Evolutionary conservation across 2,797 vertebrate genomes (phyloP), one percentile per base, ranked within the genome.

Genomic region (Peromyscus nudipes): DNA sequence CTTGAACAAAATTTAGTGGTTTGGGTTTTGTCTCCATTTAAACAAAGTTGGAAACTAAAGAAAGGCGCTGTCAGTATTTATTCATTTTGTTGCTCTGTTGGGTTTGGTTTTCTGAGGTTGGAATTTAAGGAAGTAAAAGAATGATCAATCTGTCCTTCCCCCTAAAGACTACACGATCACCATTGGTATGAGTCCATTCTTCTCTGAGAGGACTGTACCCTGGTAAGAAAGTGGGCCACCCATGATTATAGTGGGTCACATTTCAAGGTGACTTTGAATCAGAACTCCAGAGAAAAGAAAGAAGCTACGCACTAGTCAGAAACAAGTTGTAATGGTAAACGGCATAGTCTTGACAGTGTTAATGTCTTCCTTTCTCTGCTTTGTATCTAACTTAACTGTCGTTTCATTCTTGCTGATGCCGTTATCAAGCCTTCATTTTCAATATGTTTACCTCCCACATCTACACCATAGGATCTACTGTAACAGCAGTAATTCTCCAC

Each of bases 311-410:
- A 49, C n/a, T 69, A 91, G 55, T 84, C 76, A 85, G 62, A 88
- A 71, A 65, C 49, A 84, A 67, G 8, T 29, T 34, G 4, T 91
- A 94, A 95, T 83, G 89, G 43, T 0, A 2, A 86, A 55, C 17
- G 65, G 13, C 91, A 43, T 5, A 37, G 4, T 82, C 46, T 80
- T 40, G 6, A 34, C 90, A 37, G 49, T 12, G 94, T 60, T 91
- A 91, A 37, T 75, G 57, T 88, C 92, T 91, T 67, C 67, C 76
- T 94, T 17, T 92, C 19, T 95, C 89, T 85, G 13, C 86, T 96
- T 89, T 86, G 10, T 27, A 52, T 25, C 82, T 73, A 89, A 69
- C 91, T 96, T 96, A 87, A 90, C 79, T 29, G 81, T 77, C 13
- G 27, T 69, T 57, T 62, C 27, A 81, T 62, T 91, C 69, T 4